phyloP scores from a whole-genome alignment of 2,888 invertebrate genomes.

The Spodoptera picta region DNA sequence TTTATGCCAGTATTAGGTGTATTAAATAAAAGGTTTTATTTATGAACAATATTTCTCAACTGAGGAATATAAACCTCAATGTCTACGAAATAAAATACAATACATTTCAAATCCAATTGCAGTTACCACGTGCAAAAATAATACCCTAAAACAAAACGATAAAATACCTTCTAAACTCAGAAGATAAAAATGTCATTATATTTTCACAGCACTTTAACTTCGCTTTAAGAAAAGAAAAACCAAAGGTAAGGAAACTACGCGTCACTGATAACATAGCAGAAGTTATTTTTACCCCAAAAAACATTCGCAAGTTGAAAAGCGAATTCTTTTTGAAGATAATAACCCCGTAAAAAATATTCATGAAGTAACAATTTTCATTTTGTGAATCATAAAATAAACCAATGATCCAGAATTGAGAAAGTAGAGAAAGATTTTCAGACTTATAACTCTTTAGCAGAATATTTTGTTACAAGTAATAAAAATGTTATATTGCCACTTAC shows the following conservation, averaged over 20 bases:
- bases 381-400: too few relatives aligned
- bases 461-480: too few relatives aligned
- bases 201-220: conserved; percentile 21
- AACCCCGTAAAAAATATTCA: too few relatives aligned
- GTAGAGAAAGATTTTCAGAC: too few relatives aligned
- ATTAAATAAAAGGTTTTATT: too few relatives aligned
- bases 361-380: too few relatives aligned
- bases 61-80: too few relatives aligned
- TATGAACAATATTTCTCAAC: too few relatives aligned
- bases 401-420: too few relatives aligned
- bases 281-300: conserved; percentile 33
- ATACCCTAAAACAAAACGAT: conserved; percentile 11
- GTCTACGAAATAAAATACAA: neutral
- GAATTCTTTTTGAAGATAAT: conserved; percentile 40
- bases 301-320: conserved; percentile 3
- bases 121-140: neutral
- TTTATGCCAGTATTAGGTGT: too few relatives aligned
- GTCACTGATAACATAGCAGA: conserved; percentile 44
- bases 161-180: conserved; percentile 6
- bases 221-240: conserved; percentile 4
- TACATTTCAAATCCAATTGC: conserved; percentile 2
- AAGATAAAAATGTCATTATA: conserved; percentile 21
- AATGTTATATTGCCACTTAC: too few relatives aligned
- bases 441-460: too few relatives aligned
- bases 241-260: conserved; percentile 39